Evolutionary conservation across 2,888 invertebrate genomes (phyloP), one percentile per base, ranked within the genome.

Genomic region (Polyploca ridens): DNA sequence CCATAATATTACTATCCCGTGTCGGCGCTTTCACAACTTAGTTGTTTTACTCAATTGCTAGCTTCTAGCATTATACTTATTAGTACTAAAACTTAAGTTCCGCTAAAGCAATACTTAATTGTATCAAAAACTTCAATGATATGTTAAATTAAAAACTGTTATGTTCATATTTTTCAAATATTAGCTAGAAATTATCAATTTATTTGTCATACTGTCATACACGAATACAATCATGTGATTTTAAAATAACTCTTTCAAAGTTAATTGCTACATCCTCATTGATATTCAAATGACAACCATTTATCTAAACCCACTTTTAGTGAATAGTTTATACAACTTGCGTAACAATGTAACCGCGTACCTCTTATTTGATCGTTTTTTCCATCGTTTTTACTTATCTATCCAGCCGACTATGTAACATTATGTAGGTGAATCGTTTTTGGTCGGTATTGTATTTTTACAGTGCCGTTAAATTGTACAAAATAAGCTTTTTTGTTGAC

Each of bases 21-120:
- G 13, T 13, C 41, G 13, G 41, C 79, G 80, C 88, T 88, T 88
- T 88, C 88, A 84, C 87, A 79, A 82, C 71, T 76, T 78, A 74
- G 73, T 77, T 73, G 77, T 79, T 82, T 46, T 79, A 78, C 75
- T 79, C 78, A 78, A 77, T 79, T 79, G 75, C 68, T 72, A 67
- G 68, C 66, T 72, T 73, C 69, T 73, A 73, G 70, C 19, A 19
- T 49, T 54, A n/a, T 54, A 19, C 19, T 19, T 54, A n/a, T 46
- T n/a, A n/a, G n/a, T 54, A 54, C 2, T 54, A 2, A 54, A 8
- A 19, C 16, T 3, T 46, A 16, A 8, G 19, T 10, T 49, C n/a
- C 2, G 49, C 2, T 19, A 8, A 8, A 1, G n/a, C 49, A 19
- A 54, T 13, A 41, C 11, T 41, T 41, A 13, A 13, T 13, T 13